These are phyloP conservation scores for Oncorhynchus tshawytscha DNA, from an alignment of 2,113 vertebrate species.

Conservation along the genomic window DNA sequence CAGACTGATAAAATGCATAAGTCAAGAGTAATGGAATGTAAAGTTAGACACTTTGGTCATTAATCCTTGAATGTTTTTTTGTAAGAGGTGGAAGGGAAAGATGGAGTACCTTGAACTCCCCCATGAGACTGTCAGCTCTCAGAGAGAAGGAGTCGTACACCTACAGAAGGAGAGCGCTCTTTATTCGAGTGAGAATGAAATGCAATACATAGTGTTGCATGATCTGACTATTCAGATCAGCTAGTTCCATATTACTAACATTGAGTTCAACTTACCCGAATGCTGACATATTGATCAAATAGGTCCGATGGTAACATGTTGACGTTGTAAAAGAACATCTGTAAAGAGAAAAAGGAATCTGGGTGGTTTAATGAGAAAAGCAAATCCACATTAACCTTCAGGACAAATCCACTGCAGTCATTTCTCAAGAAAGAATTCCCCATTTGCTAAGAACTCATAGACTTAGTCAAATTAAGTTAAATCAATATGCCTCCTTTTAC, in stretches of 20 bases:
- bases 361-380: neutral
- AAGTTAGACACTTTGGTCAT: neutral
- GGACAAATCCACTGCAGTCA: neutral
- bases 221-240: neutral
- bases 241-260: neutral
- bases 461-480: neutral
- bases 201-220: neutral
- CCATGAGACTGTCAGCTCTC: conserved; percentile 91
- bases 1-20: neutral
- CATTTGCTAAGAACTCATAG: neutral
- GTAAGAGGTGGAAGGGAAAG: neutral
- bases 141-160: conserved; percentile 91
- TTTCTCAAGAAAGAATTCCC: neutral
- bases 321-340: conserved; percentile 97
- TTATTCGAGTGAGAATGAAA: neutral
- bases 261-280: conserved; percentile 78
- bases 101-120: conserved; percentile 90
- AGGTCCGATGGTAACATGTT: conserved; percentile 88
- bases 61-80: neutral
- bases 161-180: conserved; percentile 65
- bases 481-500: conserved; percentile 59
- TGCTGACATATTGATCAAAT: conserved; percentile 87
- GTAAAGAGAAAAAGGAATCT: conserved; percentile 32
- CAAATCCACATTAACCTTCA: neutral
- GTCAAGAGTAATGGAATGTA: neutral